A percentile compares a stretch with the other conserved stretches of the same genome.
These are phyloP conservation scores for Asobara japonica DNA, from an alignment of 1,140 invertebrate species.

Conservation along the genomic window DNA sequence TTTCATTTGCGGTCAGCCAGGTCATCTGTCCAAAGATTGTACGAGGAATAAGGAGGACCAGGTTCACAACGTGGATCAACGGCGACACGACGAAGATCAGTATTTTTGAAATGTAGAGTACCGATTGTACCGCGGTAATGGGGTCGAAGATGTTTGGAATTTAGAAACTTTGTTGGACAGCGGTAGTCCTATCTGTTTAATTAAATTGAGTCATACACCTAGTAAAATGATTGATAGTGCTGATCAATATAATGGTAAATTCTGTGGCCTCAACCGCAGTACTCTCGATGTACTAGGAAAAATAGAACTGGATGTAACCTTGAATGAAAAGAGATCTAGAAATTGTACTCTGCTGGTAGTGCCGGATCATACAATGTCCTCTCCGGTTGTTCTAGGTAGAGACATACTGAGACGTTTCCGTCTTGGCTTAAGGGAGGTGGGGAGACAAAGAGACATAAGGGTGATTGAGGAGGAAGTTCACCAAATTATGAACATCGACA, in stretches of 20 bases:
- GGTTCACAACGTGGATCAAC: background rate
- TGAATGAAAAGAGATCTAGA: too few relatives aligned
- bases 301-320: background rate
- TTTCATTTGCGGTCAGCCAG: too few relatives aligned
- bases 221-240: background rate
- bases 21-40: too few relatives aligned
- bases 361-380: background rate
- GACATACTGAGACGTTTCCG: background rate
- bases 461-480: background rate
- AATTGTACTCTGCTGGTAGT: background rate
- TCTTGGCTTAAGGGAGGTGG: background rate
- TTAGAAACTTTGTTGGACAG: background rate
- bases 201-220: background rate
- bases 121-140: background rate
- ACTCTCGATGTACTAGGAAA: background rate
- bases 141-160: background rate
- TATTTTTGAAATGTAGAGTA: background rate
- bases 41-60: too few relatives aligned
- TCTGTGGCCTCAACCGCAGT: background rate
- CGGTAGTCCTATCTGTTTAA: background rate
- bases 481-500: background rate
- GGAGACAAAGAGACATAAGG: background rate
- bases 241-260: background rate
- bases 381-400: background rate
- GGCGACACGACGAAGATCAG: too few relatives aligned